These are phyloP conservation scores for Teleopsis dalmanni DNA, from an alignment of 1,140 invertebrate genomes.

Conservation along the genomic window DNA sequence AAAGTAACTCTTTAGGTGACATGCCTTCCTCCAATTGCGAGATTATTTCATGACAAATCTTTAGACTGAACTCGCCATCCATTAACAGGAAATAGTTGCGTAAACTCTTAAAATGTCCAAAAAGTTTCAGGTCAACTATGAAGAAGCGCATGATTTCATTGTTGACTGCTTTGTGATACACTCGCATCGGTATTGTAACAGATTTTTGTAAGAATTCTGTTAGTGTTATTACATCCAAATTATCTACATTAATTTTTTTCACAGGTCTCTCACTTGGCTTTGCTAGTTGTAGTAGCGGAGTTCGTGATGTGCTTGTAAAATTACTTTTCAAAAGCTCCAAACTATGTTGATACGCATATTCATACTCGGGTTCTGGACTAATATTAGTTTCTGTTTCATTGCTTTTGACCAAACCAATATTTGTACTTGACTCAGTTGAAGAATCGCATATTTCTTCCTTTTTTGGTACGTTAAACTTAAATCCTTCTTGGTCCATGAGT, in stretches of 20 bases:
- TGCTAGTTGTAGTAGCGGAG: neutral
- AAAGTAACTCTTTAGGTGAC: slow-evolving; percentile 58
- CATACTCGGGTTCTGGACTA: neutral
- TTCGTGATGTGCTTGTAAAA: slow-evolving; percentile 9
- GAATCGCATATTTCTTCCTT: slow-evolving; percentile 2
- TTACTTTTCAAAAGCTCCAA: slow-evolving; percentile 10
- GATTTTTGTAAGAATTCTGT: slow-evolving; percentile 59
- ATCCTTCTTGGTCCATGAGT: slow-evolving; percentile 9
- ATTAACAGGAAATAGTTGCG: slow-evolving; percentile 67
- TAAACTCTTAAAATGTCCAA: slow-evolving; percentile 61
- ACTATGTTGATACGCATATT: slow-evolving; percentile 17
- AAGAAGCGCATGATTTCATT: slow-evolving; percentile 64
- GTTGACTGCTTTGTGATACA: slow-evolving; percentile 60
- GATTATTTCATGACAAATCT: slow-evolving; percentile 59
- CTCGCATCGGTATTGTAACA: slow-evolving; percentile 57
- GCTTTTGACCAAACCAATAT: neutral
- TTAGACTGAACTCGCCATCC: slow-evolving; percentile 67
- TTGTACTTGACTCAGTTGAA: neutral
- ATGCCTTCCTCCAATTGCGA: slow-evolving; percentile 53
- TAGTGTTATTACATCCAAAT: slow-evolving; percentile 49
- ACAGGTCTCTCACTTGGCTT: neutral
- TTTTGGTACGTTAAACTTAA: slow-evolving; percentile 7
- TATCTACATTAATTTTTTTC: slow-evolving; percentile 20
- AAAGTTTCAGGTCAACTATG: slow-evolving; percentile 56
- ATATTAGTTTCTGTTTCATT: neutral